Conservation (phyloP, 2,888 invertebrate genomes). For the Eucera pruinosa region DNA sequence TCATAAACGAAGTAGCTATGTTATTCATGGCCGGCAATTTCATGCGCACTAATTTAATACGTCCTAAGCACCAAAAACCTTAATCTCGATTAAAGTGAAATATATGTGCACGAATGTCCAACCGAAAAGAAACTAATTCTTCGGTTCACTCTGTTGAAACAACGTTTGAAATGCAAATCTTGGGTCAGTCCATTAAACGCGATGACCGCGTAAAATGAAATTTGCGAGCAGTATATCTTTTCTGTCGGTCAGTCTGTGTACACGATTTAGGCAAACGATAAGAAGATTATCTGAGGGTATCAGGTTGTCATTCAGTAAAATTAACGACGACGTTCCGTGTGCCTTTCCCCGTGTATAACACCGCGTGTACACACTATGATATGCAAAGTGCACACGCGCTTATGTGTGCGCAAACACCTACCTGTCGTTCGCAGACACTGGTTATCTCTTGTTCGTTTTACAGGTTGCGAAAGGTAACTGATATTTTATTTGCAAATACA, state of each 20-base stretch:
- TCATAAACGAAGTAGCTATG: too few relatives aligned
- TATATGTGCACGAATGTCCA: too few relatives aligned
- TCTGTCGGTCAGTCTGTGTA: constrained; percentile 10
- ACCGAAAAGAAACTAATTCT: too few relatives aligned
- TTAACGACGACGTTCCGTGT: constrained; percentile 24
- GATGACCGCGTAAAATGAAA: constrained; percentile 9
- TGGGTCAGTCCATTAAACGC: too few relatives aligned
- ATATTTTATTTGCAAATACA: constrained; percentile 2
- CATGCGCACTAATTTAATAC: too few relatives aligned
- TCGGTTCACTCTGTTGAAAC: too few relatives aligned
- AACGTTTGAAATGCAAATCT: too few relatives aligned
- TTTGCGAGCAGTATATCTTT: constrained; percentile 8
- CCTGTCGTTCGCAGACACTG: constrained; percentile 7
- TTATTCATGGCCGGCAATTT: too few relatives aligned
- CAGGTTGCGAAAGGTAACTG: background rate
- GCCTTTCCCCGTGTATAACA: background rate
- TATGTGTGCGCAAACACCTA: background rate
- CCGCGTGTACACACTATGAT: too few relatives aligned
- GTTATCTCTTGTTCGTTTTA: background rate
- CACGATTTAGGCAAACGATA: constrained; percentile 37
- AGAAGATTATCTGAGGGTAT: constrained; percentile 16
- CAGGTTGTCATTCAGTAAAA: constrained; percentile 22
- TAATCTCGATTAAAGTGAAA: too few relatives aligned
- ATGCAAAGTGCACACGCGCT: background rate
- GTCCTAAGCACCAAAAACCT: too few relatives aligned